phyloP scores from a whole-genome alignment of 2,113 vertebrate species.

The Toxotes jaculatrix region DNA sequence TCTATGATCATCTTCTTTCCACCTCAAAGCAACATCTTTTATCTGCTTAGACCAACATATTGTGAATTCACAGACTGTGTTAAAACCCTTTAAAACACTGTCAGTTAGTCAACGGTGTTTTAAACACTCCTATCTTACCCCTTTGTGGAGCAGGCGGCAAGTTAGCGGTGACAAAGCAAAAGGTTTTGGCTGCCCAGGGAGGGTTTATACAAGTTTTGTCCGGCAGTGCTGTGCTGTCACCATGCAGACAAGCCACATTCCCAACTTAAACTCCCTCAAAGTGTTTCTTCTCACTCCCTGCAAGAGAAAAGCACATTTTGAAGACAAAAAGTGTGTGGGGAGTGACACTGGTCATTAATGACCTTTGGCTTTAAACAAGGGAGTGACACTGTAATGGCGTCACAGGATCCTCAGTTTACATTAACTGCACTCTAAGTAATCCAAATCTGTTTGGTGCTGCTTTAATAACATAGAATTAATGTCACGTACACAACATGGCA shows the following conservation, averaged over 20 bases:
- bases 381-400: constrained; percentile 30
- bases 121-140: not conserved
- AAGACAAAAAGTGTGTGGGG: constrained; percentile 31
- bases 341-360: constrained; percentile 37
- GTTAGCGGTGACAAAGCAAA: constrained; percentile 9
- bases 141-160: not conserved
- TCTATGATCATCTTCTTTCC: constrained; percentile 15
- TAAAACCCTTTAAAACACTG: constrained; percentile 8
- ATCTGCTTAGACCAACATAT: constrained; percentile 22
- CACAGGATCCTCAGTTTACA: constrained; percentile 56
- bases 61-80: not conserved
- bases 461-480: constrained; percentile 47
- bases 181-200: not conserved
- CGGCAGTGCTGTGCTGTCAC: not conserved
- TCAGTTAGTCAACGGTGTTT: not conserved
- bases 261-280: constrained; percentile 18
- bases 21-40: constrained; percentile 16
- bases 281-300: constrained; percentile 30
- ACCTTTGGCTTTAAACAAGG: constrained; percentile 47
- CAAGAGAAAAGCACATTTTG: constrained; percentile 25
- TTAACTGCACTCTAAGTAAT: constrained; percentile 56
- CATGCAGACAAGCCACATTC: constrained; percentile 3
- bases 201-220: not conserved
- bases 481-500: constrained; percentile 29
- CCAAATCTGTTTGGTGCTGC: constrained; percentile 18